A percentile compares a stretch with the other conserved stretches of the same genome.
These are phyloP conservation scores for Lutjanus campechanus DNA, from an alignment of 2,797 vertebrate genomes.

Conservation along the genomic window DNA sequence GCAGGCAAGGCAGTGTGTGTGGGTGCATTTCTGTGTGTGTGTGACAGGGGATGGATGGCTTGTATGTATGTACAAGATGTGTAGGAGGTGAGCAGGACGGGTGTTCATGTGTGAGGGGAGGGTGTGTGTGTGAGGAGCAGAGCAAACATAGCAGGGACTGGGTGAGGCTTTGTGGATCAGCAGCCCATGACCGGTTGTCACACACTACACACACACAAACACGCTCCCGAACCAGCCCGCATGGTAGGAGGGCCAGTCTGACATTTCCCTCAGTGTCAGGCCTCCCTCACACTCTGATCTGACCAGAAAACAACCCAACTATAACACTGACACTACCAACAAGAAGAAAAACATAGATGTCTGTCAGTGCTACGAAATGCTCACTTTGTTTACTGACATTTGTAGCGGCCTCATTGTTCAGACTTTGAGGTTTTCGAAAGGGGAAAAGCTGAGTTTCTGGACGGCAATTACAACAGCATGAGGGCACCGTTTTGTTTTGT, in stretches of 20 bases:
- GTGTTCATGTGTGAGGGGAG: constrained; percentile 35
- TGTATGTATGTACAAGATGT: constrained; percentile 57
- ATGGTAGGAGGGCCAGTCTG: constrained; percentile 63
- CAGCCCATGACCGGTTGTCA: constrained; percentile 73
- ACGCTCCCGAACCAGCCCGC: constrained; percentile 56
- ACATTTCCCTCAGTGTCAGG: constrained; percentile 71
- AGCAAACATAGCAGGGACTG: constrained; percentile 73
- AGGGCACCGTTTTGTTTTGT: constrained; percentile 65
- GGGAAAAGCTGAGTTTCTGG: constrained; percentile 48
- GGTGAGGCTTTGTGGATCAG: constrained; percentile 75
- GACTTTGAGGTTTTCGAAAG: constrained; percentile 57
- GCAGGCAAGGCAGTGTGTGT: constrained; percentile 33
- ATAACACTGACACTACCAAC: constrained; percentile 38
- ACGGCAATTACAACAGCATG: constrained; percentile 57
- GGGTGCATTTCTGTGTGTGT: constrained; percentile 23
- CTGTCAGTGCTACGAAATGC: constrained; percentile 17
- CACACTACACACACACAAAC: constrained; percentile 46
- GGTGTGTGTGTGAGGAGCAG: constrained; percentile 54
- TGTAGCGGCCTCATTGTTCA: constrained; percentile 48
- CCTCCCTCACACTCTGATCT: constrained; percentile 61
- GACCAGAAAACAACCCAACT: constrained; percentile 63
- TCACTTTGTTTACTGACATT: constrained; percentile 57
- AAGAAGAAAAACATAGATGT: constrained; percentile 35
- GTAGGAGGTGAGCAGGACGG: neutral
- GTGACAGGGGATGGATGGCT: constrained; percentile 44